Evolutionary conservation across 2,888 invertebrate genomes (phyloP).

Genomic region (Noctua comes): DNA sequence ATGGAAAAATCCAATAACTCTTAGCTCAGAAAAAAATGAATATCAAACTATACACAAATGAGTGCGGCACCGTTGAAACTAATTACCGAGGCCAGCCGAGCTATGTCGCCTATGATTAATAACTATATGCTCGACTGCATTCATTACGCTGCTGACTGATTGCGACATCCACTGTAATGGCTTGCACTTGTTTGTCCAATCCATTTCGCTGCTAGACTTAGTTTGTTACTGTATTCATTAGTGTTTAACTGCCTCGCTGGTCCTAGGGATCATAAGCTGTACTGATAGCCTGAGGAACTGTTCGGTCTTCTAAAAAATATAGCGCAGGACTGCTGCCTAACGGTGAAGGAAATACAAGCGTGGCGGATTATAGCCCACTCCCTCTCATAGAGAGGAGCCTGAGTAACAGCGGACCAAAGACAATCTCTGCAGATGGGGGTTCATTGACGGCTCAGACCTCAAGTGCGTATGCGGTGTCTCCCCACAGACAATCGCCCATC

Average conservation of each 20-base stretch:
- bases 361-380: neutral
- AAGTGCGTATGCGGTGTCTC: too few species aligned
- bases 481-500: too few species aligned
- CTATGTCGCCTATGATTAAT: conserved; percentile 58
- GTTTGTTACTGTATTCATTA: neutral
- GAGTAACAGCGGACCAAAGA: too few species aligned
- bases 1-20: neutral
- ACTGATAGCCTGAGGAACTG: neutral
- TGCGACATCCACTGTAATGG: conserved; percentile 44
- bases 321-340: neutral
- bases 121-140: conserved; percentile 52
- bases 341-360: neutral
- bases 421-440: too few species aligned
- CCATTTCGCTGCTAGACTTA: conserved; percentile 21
- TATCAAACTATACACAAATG: neutral
- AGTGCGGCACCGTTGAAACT: conserved; percentile 38
- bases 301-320: neutral
- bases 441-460: too few species aligned
- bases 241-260: neutral
- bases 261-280: neutral
- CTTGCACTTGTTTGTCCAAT: conserved; percentile 37
- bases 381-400: neutral
- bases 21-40: neutral
- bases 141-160: conserved; percentile 56
- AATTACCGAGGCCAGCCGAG: conserved; percentile 48